These are phyloP conservation scores for Pseudochromis fuscus DNA, from an alignment of 2,797 vertebrate species.

Conservation along the genomic window DNA sequence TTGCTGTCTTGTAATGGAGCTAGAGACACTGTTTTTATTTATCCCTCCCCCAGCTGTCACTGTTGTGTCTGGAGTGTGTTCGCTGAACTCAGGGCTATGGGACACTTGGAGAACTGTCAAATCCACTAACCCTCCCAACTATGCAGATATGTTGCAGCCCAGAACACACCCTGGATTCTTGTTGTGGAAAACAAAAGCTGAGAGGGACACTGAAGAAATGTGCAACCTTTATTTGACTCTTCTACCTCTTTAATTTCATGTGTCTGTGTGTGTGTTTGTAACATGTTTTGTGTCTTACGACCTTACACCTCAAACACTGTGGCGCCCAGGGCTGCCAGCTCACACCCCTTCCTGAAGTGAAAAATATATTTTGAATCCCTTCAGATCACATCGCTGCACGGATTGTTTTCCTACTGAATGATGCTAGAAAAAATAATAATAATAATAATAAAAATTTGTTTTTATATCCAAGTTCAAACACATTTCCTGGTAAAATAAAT, in stretches of 20 bases:
- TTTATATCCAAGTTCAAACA: too few species aligned
- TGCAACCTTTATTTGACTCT: slow-evolving; percentile 49
- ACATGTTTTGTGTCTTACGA: neutral
- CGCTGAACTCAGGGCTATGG: slow-evolving; percentile 79
- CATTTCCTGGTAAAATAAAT: too few species aligned
- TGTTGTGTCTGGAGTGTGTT: slow-evolving; percentile 95
- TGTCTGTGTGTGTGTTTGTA: neutral
- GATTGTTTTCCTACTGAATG: too few species aligned
- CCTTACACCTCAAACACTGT: neutral
- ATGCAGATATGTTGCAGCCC: slow-evolving; percentile 80
- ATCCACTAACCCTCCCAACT: slow-evolving; percentile 86
- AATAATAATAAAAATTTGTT: too few species aligned
- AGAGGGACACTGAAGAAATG: slow-evolving; percentile 72
- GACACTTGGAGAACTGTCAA: slow-evolving; percentile 88
- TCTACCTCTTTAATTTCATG: slow-evolving; percentile 16
- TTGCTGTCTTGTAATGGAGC: slow-evolving; percentile 75
- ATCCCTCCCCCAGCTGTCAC: slow-evolving; percentile 90
- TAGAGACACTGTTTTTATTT: slow-evolving; percentile 94
- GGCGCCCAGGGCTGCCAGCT: neutral
- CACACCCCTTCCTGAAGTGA: too few species aligned
- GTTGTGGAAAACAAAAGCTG: slow-evolving; percentile 83
- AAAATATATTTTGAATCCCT: too few species aligned
- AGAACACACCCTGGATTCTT: slow-evolving; percentile 83
- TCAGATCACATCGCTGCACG: too few species aligned
- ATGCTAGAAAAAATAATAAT: too few species aligned